phyloP scores from a whole-genome alignment of 2,888 invertebrate species.

The Epirrhoe tristata region DNA sequence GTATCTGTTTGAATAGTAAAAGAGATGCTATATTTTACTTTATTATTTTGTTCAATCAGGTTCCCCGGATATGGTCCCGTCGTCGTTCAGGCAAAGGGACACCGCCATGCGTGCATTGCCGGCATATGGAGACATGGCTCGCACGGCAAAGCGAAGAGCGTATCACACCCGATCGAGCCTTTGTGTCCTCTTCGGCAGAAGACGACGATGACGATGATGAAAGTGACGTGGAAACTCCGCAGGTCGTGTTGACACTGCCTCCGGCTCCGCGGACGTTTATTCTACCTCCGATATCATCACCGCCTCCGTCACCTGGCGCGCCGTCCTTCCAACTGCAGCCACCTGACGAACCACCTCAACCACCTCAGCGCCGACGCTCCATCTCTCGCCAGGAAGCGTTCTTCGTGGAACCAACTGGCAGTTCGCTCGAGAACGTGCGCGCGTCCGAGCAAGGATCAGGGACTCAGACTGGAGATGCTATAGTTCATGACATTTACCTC shows the following conservation, averaged over 20 bases:
- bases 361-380: slow-evolving; percentile 87
- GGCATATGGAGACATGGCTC: slow-evolving; percentile 90
- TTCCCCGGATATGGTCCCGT: slow-evolving; percentile 87
- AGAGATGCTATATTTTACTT: background rate
- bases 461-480: slow-evolving; percentile 61
- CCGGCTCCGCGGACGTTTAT: slow-evolving; percentile 73
- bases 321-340: slow-evolving; percentile 86
- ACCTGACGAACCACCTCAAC: slow-evolving; percentile 75
- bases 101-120: slow-evolving; percentile 91
- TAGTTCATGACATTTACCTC: slow-evolving; percentile 90
- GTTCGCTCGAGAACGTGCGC: slow-evolving; percentile 89
- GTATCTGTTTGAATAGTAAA: background rate
- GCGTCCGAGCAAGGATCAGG: slow-evolving; percentile 77
- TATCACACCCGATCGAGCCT: slow-evolving; percentile 69
- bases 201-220: slow-evolving; percentile 82
- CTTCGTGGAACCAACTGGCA: slow-evolving; percentile 90
- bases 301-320: slow-evolving; percentile 83
- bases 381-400: slow-evolving; percentile 94
- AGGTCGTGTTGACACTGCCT: slow-evolving; percentile 87
- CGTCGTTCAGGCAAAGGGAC: slow-evolving; percentile 88
- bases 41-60: slow-evolving; percentile 64
- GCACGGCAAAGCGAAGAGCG: slow-evolving; percentile 80
- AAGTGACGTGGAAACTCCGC: slow-evolving; percentile 80
- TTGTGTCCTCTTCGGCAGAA: slow-evolving; percentile 75
- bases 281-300: slow-evolving; percentile 70